Evolutionary conservation across 2,888 invertebrate species (phyloP), one percentile per base, ranked within the genome.

Genomic region (Augochlorella aurata): DNA sequence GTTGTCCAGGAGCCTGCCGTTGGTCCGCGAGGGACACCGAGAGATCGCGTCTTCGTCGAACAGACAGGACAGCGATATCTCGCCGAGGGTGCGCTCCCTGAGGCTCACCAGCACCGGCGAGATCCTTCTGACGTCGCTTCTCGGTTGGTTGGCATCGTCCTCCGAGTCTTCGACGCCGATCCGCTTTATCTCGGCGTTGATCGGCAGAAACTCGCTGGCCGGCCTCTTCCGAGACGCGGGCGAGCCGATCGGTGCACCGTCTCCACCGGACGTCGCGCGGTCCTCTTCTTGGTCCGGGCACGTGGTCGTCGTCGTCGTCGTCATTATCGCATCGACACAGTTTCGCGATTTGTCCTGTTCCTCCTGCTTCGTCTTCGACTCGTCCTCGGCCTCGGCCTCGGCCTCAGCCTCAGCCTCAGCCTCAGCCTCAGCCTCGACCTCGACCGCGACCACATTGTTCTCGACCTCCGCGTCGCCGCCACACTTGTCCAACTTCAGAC

Each of bases 61-160:
- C 9, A 83, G 66, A 7, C 81, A 76, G 10, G 92, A 92, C 21
- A 93, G 84, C 0, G 92, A 93, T 50, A 93, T 92, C 73, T 93
- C 93, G 47, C 92, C 93, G 1, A 93, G 86, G 0, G 93, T 93
- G 2, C 93, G 89, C 72, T 93, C 93, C 0, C 91, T 90, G 16
- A 90, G 90, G 52, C 93, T 93, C 29, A 93, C 93, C 79, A 92
- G 83, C 18, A 93, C 91, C 72, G 93, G 93, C 7, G 93, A 93
- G 66, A 93, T 87, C 47, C 93, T 89, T 49, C 92, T 89, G 16
- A 93, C 89, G 58, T 93, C 93, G 79, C 92, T 92, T 49, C 90
- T 90, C 75, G 92, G 79, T 75, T 92, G 93, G 58, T 89, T 92
- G 61, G 91, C 91, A 16, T 92, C 88, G 65, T 93, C 92, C 74